phyloP scores from a whole-genome alignment of 1,140 invertebrate genomes.

The Pogonus chalceus region DNA sequence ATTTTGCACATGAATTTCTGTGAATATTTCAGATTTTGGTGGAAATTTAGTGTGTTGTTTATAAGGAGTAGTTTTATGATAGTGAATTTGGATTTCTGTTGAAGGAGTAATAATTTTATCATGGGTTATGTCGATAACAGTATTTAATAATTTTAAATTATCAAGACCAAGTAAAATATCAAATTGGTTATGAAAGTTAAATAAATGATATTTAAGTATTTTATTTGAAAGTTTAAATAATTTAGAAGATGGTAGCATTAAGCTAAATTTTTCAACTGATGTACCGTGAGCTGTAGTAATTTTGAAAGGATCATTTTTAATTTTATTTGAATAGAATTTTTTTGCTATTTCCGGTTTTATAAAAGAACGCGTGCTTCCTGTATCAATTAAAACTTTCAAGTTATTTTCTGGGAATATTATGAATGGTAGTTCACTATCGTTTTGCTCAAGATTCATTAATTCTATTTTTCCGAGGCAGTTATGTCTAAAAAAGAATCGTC shows the following conservation, averaged over 20 bases:
- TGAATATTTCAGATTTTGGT: not conserved
- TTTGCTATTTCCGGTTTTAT: slow-evolving; percentile 1
- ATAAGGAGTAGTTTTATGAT: not conserved
- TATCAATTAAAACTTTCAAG: not conserved
- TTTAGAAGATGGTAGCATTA: not conserved
- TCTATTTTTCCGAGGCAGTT: not conserved
- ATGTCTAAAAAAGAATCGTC: not conserved
- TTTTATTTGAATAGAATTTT: not conserved
- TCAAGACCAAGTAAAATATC: not conserved
- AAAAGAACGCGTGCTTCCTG: not conserved
- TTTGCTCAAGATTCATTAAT: not conserved
- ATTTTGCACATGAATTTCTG: not conserved
- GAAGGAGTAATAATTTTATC: not conserved
- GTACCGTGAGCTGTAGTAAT: not conserved
- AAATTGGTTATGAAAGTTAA: not conserved
- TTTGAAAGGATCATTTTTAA: not conserved
- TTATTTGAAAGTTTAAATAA: not conserved
- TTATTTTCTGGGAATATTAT: not conserved
- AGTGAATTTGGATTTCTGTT: not conserved
- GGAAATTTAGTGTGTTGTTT: not conserved
- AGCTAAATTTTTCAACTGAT: not conserved
- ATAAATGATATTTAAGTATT: not conserved
- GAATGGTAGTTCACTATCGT: not conserved
- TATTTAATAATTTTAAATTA: not conserved
- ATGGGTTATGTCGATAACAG: not conserved